Conservation (phyloP, 2,113 vertebrate species). For the Lamprologus callipterus region DNA sequence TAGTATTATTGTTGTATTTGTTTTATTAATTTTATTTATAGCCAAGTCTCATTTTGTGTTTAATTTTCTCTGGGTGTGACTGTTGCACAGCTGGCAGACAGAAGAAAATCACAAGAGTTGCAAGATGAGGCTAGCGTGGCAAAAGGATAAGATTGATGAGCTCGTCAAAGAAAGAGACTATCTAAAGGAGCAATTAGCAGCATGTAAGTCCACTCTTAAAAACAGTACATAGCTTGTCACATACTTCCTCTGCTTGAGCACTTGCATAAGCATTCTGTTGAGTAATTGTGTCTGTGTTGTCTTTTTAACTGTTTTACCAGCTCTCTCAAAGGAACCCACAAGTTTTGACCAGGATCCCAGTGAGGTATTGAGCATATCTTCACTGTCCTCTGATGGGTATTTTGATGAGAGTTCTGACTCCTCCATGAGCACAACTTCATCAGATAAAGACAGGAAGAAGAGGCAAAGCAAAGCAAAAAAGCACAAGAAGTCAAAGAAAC, state of each 20-base stretch:
- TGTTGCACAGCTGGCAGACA: background rate
- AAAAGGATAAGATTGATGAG: background rate
- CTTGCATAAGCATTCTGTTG: rapidly evolving
- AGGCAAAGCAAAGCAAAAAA: background rate
- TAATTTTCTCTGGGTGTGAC: background rate
- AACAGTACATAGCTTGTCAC: background rate
- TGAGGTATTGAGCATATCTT: background rate
- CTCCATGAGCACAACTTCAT: background rate
- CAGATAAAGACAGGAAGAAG: background rate
- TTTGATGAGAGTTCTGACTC: background rate
- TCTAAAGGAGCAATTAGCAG: background rate
- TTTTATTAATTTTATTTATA: background rate
- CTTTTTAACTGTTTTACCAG: background rate
- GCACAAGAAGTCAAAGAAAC: background rate
- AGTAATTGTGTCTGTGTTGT: background rate
- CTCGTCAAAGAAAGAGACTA: rapidly evolving
- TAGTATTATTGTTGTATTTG: rapidly evolving
- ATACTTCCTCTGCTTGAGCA: rapidly evolving
- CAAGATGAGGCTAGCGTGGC: background rate
- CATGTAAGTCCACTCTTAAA: background rate
- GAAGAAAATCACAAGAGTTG: background rate
- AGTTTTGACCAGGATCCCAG: rapidly evolving
- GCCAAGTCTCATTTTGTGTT: background rate
- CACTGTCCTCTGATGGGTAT: background rate
- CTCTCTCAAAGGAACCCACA: background rate